Evolutionary conservation across 2,113 vertebrate species (phyloP), one percentile per base, ranked within the genome.

Genomic region (Brachypteracias leptosomus): DNA sequence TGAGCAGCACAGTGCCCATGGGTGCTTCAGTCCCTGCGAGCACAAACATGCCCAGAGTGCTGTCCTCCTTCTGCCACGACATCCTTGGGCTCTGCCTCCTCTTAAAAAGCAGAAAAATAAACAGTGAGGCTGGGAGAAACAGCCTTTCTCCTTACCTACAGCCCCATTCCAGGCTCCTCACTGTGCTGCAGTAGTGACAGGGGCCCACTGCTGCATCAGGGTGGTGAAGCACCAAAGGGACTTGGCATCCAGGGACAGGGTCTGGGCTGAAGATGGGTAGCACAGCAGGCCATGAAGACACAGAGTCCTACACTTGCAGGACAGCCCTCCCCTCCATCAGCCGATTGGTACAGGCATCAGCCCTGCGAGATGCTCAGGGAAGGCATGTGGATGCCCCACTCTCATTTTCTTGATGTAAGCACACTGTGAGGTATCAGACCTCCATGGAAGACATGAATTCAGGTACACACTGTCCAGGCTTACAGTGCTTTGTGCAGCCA

Each of bases 371-470:
- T 52, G 49, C 65, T 77, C 5, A 14, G 61, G 59, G n/a, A 24
- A n/a, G 31, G 47, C 73, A 26, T 0, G 2, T 2, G 5, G 65
- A 82, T 72, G 51, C 74, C 85, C 66, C 9, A 4, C 55, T 31
- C 58, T 59, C 17, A 21, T 65, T 68, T 36, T 31, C 54, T 29
- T 73, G 47, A 38, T 3, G 1, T 11, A 28, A 70, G n/a, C 24
- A 42, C 42, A 13, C 42, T 0, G 0, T 3, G 9, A 71, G 82
- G 71, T 26, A 75, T 66, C 57, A 63, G 51, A 63, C 24, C 78
- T 54, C 57, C 21, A 7, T 0, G 2, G 52, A 44, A n/a, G 28
- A 70, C 55, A 71, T 0, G 1, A 81, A 26, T 3, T 15, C 24
- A 35, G 3, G 4, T 7, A 46, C 25, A 42, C n/a, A 6, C 13